Evolutionary conservation across 2,888 invertebrate species (phyloP), one percentile per base, ranked within the genome.

Genomic region (Leptothorax acervorum): DNA sequence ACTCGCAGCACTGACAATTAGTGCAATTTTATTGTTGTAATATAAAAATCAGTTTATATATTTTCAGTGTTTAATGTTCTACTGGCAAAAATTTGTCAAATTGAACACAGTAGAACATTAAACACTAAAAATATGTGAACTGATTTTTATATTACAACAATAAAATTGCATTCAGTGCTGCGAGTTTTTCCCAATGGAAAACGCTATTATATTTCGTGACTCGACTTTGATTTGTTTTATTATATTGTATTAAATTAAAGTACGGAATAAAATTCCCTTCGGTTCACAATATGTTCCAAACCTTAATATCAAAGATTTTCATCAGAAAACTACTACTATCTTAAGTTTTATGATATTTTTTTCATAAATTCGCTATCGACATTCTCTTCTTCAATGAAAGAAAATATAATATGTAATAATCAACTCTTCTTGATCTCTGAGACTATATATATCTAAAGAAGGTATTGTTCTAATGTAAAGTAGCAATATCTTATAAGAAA

Each of bases 191-290:
- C 23, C 23, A 23, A 23, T 23, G 23, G 23, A 23, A 23, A 23
- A 23, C 23, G 23, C 57, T 81, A 70, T 53, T 78, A 62, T 66
- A 71, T 55, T 79, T 73, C 23, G 5, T n/a, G n/a, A 55, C 31
- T 57, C 31, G 11, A 42, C 11, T 35, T 31, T 11, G 5, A 42
- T 23, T 23, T 8, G 5, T 60, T 60, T 28, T 48, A 57, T 81
- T 63, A 57, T 11, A 35, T 70, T n/a, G n/a, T 53, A 42, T 76
- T 39, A 55, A 68, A 68, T 70, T 23, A 39, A 62, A 48, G 8
- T 23, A 39, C 18, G 31, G 0, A 70, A 51, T 48, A 11, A 71
- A 60, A 53, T 71, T 28, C 4, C 3, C 23, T 71, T 70, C 12
- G 35, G 11, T 39, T 31, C 2, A 39, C 35, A 70, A 48, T 71